A percentile compares a stretch with the other conserved stretches of the same genome.
phyloP scores from a whole-genome alignment of 2,888 invertebrate species.

The Hipparchia semele region DNA sequence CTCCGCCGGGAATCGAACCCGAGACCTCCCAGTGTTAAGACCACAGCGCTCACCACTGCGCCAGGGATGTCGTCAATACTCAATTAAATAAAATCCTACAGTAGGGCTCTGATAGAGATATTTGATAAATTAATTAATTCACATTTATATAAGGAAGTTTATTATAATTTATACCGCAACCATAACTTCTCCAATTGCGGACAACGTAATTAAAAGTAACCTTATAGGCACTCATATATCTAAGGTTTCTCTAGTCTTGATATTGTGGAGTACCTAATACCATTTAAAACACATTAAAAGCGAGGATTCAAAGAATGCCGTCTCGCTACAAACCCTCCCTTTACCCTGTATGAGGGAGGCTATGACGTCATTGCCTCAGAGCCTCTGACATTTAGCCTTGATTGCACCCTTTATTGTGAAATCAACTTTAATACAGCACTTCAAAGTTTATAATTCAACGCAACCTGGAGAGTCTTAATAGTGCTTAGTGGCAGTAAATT shows the following conservation, averaged over 20 bases:
- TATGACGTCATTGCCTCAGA: conserved; percentile 40
- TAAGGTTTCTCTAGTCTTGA: not conserved
- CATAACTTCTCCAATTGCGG: too few relatives aligned
- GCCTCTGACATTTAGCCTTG: conserved; percentile 39
- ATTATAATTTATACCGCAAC: too few relatives aligned
- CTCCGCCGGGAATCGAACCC: too few relatives aligned
- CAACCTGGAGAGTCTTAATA: not conserved
- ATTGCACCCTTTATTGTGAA: conserved; percentile 15
- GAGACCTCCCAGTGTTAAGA: too few relatives aligned
- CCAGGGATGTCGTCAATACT: too few relatives aligned
- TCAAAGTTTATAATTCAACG: conserved; percentile 11
- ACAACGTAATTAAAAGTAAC: not conserved
- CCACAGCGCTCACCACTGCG: too few relatives aligned
- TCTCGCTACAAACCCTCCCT: conserved; percentile 33
- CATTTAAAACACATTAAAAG: conserved; percentile 24
- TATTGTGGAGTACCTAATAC: conserved; percentile 15
- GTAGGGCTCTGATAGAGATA: too few relatives aligned
- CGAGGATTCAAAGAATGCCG: conserved; percentile 34
- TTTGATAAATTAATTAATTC: too few relatives aligned
- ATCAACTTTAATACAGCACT: conserved; percentile 2
- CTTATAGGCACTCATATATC: not conserved
- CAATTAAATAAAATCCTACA: too few relatives aligned
- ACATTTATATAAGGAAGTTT: too few relatives aligned
- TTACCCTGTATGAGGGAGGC: conserved; percentile 19
- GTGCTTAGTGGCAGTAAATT: conserved; percentile 28